These are phyloP conservation scores for Cephalopholis sonnerati DNA, from an alignment of 2,113 vertebrate genomes.

Conservation along the genomic window DNA sequence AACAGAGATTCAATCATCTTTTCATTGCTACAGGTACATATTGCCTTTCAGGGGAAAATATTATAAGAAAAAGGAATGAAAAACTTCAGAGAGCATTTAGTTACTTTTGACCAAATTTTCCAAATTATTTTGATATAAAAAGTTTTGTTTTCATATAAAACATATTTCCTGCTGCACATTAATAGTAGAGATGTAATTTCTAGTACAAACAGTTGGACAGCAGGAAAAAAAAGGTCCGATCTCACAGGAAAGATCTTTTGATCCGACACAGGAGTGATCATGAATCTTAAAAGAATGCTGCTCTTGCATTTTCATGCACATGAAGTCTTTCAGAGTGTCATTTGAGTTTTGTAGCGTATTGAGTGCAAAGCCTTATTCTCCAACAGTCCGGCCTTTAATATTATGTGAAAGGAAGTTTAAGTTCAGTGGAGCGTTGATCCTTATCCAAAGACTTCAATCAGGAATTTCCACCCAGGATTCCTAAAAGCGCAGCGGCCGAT, in stretches of 20 bases:
- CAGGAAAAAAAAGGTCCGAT: neutral
- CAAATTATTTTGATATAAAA: neutral
- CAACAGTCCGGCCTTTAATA: slow-evolving; percentile 21
- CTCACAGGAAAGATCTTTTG: neutral
- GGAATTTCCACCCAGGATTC: slow-evolving; percentile 38
- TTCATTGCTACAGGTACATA: neutral
- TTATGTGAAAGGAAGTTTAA: slow-evolving; percentile 45
- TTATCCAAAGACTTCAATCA: slow-evolving; percentile 54
- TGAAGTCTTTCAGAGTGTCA: slow-evolving; percentile 1
- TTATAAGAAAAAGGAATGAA: neutral
- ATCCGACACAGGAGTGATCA: neutral
- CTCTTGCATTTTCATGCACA: neutral
- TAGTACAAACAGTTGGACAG: neutral
- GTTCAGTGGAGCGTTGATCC: slow-evolving; percentile 50
- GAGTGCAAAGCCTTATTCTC: slow-evolving; percentile 19
- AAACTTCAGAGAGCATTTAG: neutral
- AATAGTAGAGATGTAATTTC: neutral
- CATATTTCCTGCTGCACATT: neutral
- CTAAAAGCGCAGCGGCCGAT: slow-evolving; percentile 43
- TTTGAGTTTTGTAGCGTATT: slow-evolving; percentile 9
- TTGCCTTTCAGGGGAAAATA: neutral
- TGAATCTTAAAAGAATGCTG: slow-evolving; percentile 11
- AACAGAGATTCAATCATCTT: neutral
- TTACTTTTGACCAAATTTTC: neutral
- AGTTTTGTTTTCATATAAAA: neutral